Evolutionary conservation across 2,888 invertebrate species (phyloP), one percentile per base, ranked within the genome.

Genomic region (Plagodis pulveraria): DNA sequence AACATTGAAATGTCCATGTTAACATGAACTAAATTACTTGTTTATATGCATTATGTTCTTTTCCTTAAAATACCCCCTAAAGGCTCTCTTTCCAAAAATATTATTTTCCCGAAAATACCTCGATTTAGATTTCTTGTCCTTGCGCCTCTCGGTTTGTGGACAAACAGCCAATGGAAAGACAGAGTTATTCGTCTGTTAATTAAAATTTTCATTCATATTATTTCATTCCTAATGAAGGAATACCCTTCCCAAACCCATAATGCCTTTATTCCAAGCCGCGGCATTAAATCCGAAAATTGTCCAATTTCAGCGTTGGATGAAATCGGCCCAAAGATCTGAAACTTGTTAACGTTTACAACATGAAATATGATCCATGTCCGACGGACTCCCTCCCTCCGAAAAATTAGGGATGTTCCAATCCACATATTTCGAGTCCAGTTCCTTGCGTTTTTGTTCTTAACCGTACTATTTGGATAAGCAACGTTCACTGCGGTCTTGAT

Each of bases 351-450:
- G 47, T 56, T 58, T 52, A 52, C 52, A 67, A 61, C 50, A 63
- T 73, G 73, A 72, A 72, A 72, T 73, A 72, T 66, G 62, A 68
- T 58, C 56, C 50, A 12, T 44, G 47, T 58, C 62, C 36, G 56
- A 59, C 54, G 57, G 53, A 61, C 55, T 65, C 52, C 46, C 49
- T n/a, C 36, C 34, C 36, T 22, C 22, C 22, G 22, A 22, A 5
- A 43, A 43, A 51, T n/a, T 63, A 65, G 56, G 34, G 57, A 41
- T 57, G 64, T 43, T 49, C 8, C 9, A 5, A 35, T 11, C 11
- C 12, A 0, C 8, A 7, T 9, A 47, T 35, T 12, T 12, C 36
- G 22, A 22, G 44, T 44, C 44, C 8, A 7, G 36, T 11, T 40
- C 41, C 41, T 41, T 50, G 41, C n/a, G n/a, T n/a, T n/a, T n/a